Conservation (phyloP, 2,113 vertebrate genomes). For the Periophthalmodon schlosseri region DNA sequence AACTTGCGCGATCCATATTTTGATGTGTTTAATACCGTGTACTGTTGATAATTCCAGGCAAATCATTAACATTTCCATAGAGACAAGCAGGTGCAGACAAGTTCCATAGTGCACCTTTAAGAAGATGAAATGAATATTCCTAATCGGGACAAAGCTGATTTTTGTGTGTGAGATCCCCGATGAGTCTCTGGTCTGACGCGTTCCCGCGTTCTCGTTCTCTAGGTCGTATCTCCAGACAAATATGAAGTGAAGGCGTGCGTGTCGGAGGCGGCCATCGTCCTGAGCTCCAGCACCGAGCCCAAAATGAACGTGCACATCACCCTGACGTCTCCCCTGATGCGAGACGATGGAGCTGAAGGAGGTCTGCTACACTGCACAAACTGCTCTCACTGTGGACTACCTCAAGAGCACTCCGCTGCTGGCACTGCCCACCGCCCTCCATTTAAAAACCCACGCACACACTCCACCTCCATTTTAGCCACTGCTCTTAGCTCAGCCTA, state of each 20-base stretch:
- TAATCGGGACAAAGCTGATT: not conserved
- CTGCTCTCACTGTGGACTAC: constrained; percentile 66
- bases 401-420: constrained; percentile 77
- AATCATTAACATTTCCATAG: too few species aligned
- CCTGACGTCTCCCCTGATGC: constrained; percentile 94
- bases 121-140: not conserved
- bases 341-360: constrained; percentile 94
- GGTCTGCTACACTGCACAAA: constrained; percentile 84
- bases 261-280: constrained; percentile 91
- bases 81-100: too few species aligned
- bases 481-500: not conserved
- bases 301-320: constrained; percentile 99
- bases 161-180: not conserved
- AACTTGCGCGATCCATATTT: too few species aligned
- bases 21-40: too few species aligned
- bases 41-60: too few species aligned
- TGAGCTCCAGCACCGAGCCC: constrained; percentile 89
- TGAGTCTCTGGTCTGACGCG: not conserved
- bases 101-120: too few species aligned
- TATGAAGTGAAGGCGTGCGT: constrained; percentile 93
- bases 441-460: not conserved
- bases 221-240: constrained; percentile 95
- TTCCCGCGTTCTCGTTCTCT: constrained; percentile 18
- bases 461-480: not conserved
- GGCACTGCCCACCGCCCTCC: constrained; percentile 59